Base-by-base conservation (phyloP, 2,797 vertebrate genomes). In the Oryzias dopingdopingensis region DNA sequence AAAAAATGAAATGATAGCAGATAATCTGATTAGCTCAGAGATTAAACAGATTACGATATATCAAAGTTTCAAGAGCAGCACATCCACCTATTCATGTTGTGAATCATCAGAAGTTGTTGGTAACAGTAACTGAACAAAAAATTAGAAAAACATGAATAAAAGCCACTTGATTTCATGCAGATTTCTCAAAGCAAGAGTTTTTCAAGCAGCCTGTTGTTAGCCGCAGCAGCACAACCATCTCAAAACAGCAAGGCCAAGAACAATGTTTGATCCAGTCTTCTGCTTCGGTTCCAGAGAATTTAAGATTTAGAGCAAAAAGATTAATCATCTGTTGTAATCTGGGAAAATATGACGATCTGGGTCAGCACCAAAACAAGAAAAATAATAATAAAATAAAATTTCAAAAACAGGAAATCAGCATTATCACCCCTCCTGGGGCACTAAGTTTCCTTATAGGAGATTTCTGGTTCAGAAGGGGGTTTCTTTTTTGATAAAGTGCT, bases 261-360 rank as follows among this genome's bases (percentile, higher is more conserved):
- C 55, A 55, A 37, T 37, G 32, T 47, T 56, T 62, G 54, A 70
- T 58, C 15, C 59, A 58, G 64, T 20, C 67, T 59, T 62, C 83
- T 70, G 67, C 74, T 76, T 46, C 14, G 56, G 53, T 29, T 62
- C 57, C 67, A 8, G 65, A 59, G 49, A 76, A 59, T 52, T 74
- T 67, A 62, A 82, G 64, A 60, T 76, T 65, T 23, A 18, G 60
- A 83, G 80, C 69, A 77, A 66, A 62, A 75, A 66, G 83, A 88
- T 89, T 85, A 84, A 80, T 86, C 87, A 87, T 89, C 81, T 76
- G 77, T 63, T 71, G 55, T 87, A 89, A 89, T 87, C 85, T 85
- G 78, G 54, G 59, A 68, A 62, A 53, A 78, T 74, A 70, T 61
- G 65, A 78, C 68, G 79, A 81, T 54, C 65, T 67, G 57, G 75